phyloP scores from a whole-genome alignment of 2,888 invertebrate species.

The Lasioglossum vierecki region DNA sequence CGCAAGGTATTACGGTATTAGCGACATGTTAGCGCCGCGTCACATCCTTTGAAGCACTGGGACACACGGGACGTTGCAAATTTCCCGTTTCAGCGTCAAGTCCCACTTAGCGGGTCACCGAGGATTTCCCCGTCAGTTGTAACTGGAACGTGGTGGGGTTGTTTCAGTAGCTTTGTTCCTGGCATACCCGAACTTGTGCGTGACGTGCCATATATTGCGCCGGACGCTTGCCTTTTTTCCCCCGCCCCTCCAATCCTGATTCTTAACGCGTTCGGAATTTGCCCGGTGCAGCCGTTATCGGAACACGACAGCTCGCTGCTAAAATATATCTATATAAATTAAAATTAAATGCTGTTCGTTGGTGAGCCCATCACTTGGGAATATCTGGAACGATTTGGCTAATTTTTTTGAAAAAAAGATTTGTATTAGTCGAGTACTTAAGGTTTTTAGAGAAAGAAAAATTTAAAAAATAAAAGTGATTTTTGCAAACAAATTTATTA shows the following conservation, averaged over 20 bases:
- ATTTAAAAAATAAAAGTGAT: too few relatives aligned
- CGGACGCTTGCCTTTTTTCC: background rate
- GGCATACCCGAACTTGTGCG: constrained; percentile 30
- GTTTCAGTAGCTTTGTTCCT: constrained; percentile 32
- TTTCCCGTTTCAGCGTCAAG: constrained; percentile 71
- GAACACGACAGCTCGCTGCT: background rate
- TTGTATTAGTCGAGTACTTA: too few relatives aligned
- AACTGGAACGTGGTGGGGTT: constrained; percentile 49
- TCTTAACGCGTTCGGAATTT: background rate
- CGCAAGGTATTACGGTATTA: constrained; percentile 31
- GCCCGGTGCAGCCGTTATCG: background rate
- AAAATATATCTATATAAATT: too few relatives aligned
- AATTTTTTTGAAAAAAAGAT: too few relatives aligned
- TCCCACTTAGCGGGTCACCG: constrained; percentile 71
- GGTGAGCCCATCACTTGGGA: too few relatives aligned
- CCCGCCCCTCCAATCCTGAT: background rate
- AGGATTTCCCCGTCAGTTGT: constrained; percentile 69
- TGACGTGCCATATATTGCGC: constrained; percentile 30
- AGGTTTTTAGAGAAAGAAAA: too few relatives aligned
- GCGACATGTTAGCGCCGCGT: constrained; percentile 48
- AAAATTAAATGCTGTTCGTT: too few relatives aligned
- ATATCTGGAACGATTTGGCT: too few relatives aligned
- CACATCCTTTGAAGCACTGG: constrained; percentile 30
- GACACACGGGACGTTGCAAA: constrained; percentile 70
- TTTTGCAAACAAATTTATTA: too few relatives aligned